phyloP scores from a whole-genome alignment of 2,113 vertebrate genomes.

The Corythornis vintsioides region DNA sequence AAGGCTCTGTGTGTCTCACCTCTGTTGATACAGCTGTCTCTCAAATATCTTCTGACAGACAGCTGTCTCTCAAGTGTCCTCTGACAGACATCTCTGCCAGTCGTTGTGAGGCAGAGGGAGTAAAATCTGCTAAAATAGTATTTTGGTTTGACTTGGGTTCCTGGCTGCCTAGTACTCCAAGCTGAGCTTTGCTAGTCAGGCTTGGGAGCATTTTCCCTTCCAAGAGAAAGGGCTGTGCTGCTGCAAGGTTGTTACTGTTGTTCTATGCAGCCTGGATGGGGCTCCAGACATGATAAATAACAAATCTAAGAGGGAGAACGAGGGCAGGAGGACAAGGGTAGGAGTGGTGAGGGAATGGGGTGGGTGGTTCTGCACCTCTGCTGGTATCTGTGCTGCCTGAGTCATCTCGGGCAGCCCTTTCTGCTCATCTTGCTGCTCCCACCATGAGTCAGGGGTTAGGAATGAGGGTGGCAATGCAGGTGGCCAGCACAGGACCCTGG shows the following conservation, averaged over 20 bases:
- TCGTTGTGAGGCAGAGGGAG: background rate
- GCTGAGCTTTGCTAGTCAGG: background rate
- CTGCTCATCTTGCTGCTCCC: background rate
- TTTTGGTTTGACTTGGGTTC: background rate
- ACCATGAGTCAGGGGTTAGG: background rate
- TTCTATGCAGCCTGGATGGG: no score
- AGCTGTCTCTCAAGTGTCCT: background rate
- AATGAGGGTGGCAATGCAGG: background rate
- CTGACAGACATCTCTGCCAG: slow-evolving; percentile 37
- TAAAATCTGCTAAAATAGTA: slow-evolving; percentile 7
- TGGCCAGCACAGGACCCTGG: background rate
- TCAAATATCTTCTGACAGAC: no score
- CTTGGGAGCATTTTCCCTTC: background rate
- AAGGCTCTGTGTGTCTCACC: background rate
- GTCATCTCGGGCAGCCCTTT: background rate
- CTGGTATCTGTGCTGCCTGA: background rate
- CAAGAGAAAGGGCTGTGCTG: background rate
- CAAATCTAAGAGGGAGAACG: background rate
- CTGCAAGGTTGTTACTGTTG: background rate
- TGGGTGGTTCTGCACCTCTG: background rate
- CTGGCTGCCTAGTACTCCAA: background rate
- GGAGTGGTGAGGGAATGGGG: background rate
- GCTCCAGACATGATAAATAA: background rate
- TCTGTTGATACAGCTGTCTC: background rate
- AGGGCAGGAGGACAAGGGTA: background rate